Evolutionary conservation across 2,797 vertebrate genomes (phyloP), one percentile per base, ranked within the genome.

Genomic region (Microchirus variegatus): DNA sequence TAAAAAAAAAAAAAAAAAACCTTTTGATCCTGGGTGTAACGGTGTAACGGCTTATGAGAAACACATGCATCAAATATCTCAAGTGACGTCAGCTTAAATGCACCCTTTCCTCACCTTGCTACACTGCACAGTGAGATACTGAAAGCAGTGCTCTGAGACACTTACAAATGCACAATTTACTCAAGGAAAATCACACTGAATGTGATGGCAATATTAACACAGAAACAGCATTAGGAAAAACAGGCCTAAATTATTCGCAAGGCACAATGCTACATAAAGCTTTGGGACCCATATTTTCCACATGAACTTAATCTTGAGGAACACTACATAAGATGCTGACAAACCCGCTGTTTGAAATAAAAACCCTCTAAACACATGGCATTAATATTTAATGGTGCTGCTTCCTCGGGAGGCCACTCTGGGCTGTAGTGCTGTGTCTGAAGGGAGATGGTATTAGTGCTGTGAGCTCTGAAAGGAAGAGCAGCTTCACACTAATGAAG

Each of bases 381-480:
- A 92, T 96, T 95, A 93, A 95, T 97, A 96, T 96, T 96, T 96
- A 89, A 94, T 95, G 91, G 90, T 80, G 90, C 89, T 84, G 87
- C 84, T 77, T 88, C 82, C 92, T 84, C 83, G 53, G 84, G 90
- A 93, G 87, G 86, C 87, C 84, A 82, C 86, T 90, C 82, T 88
- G 86, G 90, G 92, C 88, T 88, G 88, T 87, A 91, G 88, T 75
- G 71, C 87, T 81, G 71, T 84, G 90, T 93, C 93, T 95, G 92
- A 95, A 91, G 95, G 92, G 92, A 93, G 91, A 88, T 63, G 75
- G 91, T 94, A 93, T 94, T 93, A 95, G 90, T 79, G 87, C 81
- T 89, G 93, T 93, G 90, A 89, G 90, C 92, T 94, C 91, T 89
- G 91, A 91, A 91, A 94, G 94, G 92, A 94, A 92, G 94, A 94